Percentiles rank a stretch among this genome's conserved stretches.
Evolutionary conservation across 2,797 vertebrate species (phyloP).

Genomic region (Enteromius afrohamiltoni): DNA sequence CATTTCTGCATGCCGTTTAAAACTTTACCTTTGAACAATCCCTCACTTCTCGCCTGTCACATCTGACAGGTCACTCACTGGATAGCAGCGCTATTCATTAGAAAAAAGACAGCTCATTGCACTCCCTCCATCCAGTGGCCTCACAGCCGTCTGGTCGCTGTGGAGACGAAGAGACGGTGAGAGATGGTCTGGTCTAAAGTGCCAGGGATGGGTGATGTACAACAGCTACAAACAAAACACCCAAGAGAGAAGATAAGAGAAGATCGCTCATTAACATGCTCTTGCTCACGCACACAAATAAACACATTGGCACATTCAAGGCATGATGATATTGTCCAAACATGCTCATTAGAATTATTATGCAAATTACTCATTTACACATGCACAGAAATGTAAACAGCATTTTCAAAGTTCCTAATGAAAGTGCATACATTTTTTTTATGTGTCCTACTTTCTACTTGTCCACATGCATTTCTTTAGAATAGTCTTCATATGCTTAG

Average conservation of each 20-base stretch:
- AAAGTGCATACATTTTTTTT: background rate
- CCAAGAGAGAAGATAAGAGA: slow-evolving; percentile 50
- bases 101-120: slow-evolving; percentile 64
- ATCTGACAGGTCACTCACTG: slow-evolving; percentile 60
- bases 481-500: background rate
- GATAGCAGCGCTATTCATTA: slow-evolving; percentile 60
- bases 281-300: slow-evolving; percentile 27
- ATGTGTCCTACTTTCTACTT: background rate
- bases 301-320: slow-evolving; percentile 36
- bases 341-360: slow-evolving; percentile 8
- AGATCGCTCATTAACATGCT: slow-evolving; percentile 39
- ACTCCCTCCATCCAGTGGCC: slow-evolving; percentile 45
- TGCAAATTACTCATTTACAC: background rate
- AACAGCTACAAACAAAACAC: slow-evolving; percentile 45
- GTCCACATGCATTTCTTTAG: background rate
- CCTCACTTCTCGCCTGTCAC: slow-evolving; percentile 24
- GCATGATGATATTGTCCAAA: slow-evolving; percentile 22
- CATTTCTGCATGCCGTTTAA: slow-evolving; percentile 42
- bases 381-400: slow-evolving; percentile 3
- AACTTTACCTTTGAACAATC: slow-evolving; percentile 50
- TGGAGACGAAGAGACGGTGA: slow-evolving; percentile 49
- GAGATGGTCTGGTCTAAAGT: slow-evolving; percentile 42
- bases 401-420: background rate
- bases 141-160: slow-evolving; percentile 61
- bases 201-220: slow-evolving; percentile 45